Evolutionary conservation across 1,140 invertebrate species (phyloP), one percentile per base, ranked within the genome.

Genomic region (Diachasma alloeum): DNA sequence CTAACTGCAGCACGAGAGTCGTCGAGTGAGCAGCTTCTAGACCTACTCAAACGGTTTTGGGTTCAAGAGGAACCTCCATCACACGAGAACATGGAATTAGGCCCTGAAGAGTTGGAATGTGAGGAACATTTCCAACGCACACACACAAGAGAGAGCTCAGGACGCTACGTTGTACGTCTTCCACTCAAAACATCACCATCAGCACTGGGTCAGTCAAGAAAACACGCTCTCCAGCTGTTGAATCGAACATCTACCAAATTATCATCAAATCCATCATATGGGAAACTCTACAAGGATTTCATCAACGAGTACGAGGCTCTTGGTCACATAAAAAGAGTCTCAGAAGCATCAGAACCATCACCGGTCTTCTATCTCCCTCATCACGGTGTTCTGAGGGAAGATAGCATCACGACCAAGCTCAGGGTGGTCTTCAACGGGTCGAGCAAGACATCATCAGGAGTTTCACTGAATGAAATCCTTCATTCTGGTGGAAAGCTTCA

Each of bases 221-320:
- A 69, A 53, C 67, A 37, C 0, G 80, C 81, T 13, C 4, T 74
- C 3, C 70, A 79, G 37, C 63, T 80, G 22, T 67, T 80, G 11
- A 56, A 74, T n/a, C 42, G 42, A 13, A 74, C 78, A n/a, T n/a
- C n/a, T n/a, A n/a, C n/a, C n/a, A n/a, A n/a, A n/a, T n/a, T n/a
- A n/a, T n/a, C n/a, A n/a, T n/a, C n/a, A n/a, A n/a, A n/a, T n/a
- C n/a, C n/a, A n/a, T 19, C 73, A 71, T 88, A 88, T 70, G 39
- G 53, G 0, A 39, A 78, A 17, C 86, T 87, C 74, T 85, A 87
- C 77, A n/a, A n/a, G n/a, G n/a, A n/a, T n/a, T n/a, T n/a, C n/a
- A n/a, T n/a, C n/a, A n/a, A n/a, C n/a, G n/a, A 8, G 77, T 89
- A 88, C 68, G 67, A 84, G 63, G 6, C 53, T 0, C 46, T 89